Evolutionary conservation across 2,113 vertebrate genomes (phyloP).

Genomic region (Entomyzon cyanotis): DNA sequence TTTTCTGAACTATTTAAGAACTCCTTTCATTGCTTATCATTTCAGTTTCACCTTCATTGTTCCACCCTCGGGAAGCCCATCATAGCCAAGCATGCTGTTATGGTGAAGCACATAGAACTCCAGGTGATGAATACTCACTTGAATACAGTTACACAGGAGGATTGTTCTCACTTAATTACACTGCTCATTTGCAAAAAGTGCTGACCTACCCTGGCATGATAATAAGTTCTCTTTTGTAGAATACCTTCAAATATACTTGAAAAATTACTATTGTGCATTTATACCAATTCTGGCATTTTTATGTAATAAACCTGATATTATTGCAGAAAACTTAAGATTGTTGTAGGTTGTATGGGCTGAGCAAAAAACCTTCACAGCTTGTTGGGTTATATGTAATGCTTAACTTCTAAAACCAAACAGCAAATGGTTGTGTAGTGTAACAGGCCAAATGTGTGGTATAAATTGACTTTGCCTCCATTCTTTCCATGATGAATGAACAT

Average conservation of each 20-base stretch:
- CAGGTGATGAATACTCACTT: background rate
- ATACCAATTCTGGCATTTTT: background rate
- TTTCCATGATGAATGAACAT: slow-evolving; percentile 51
- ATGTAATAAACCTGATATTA: background rate
- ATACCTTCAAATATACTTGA: background rate
- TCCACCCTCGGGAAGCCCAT: background rate
- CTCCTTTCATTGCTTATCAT: background rate
- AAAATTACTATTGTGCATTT: background rate
- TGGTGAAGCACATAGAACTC: background rate
- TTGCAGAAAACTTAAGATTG: background rate
- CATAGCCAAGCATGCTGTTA: background rate
- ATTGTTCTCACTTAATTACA: background rate
- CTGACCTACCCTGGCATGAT: background rate
- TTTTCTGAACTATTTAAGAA: background rate
- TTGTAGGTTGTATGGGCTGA: background rate
- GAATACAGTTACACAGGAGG: background rate
- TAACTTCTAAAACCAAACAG: slow-evolving; percentile 18
- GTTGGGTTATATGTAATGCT: background rate
- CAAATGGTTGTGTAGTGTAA: background rate
- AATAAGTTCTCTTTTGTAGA: background rate
- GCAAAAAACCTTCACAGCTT: background rate
- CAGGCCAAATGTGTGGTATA: background rate
- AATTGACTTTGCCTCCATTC: slow-evolving; percentile 20
- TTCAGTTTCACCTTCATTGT: background rate
- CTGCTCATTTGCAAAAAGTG: background rate